Base-by-base conservation (phyloP, 2,113 vertebrate genomes). In the Otus sunia region DNA sequence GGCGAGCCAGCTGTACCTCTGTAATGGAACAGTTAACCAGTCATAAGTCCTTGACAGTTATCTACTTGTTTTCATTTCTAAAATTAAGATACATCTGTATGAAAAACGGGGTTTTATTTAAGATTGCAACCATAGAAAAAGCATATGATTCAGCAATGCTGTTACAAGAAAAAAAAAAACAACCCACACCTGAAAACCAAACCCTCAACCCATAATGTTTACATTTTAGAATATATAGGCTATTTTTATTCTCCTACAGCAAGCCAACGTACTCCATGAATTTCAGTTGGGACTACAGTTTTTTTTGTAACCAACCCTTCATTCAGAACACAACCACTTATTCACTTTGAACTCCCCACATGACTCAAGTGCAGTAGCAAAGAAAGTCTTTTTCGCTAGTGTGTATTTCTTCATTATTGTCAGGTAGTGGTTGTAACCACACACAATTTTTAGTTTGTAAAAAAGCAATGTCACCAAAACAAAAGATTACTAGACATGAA, bases 1-100 rank as follows among this genome's bases (percentile, higher is more conserved):
- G 97, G 49, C 97, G 98, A 55, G 97, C 98, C 78, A 99, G 98
- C 88, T 99, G 99, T 7, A 98, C 88, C 77, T 99, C 99, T 99
- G 94, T 0, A 96, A 96, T 49, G 0, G 26, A 94, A 88, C 26
- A 95, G 25, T 21, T 32, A 76, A 63, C 11, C 64, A 59, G 16
- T 12, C 43, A 64, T 19, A 20, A 88, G 63, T 17, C n/a, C 30
- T 10, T 36, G n/a, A 39, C 43, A 69, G 10, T 27, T 53, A 68
- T 0, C 64, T 58, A 47, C 27, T 67, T 36, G 10, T 9, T 72
- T 22, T 30, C 3, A 21, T 52, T 71, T 77, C 47, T 55, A 58
- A 64, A 86, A 69, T 26, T 79, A 81, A 75, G n/a, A 58, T 12
- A 14, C 0, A 56, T 6, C 37, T 56, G 15, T 16, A 32, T 32